These are phyloP conservation scores for Misgurnus anguillicaudatus DNA, from an alignment of 2,113 vertebrate genomes.

Conservation along the genomic window DNA sequence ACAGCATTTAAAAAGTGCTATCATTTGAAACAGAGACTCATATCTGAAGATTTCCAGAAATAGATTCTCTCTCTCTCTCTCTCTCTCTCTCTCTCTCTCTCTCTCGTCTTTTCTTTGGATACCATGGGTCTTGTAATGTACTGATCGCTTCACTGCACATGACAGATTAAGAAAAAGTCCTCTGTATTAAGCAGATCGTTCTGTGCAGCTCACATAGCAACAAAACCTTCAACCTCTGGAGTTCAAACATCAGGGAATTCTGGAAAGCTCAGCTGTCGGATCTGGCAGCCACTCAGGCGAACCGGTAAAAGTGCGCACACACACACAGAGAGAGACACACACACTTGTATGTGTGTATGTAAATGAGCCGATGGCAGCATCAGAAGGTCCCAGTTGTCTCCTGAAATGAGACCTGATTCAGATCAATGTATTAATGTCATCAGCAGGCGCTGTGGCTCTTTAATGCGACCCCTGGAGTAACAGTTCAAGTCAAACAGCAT, in stretches of 20 bases:
- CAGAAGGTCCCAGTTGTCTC: slow-evolving; percentile 64
- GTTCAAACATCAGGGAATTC: slow-evolving; percentile 59
- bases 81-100: not conserved
- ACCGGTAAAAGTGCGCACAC: not conserved
- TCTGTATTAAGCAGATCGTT: slow-evolving; percentile 43
- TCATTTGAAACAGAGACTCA: too few species aligned
- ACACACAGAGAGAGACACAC: slow-evolving; percentile 5
- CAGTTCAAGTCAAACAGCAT: slow-evolving; percentile 74
- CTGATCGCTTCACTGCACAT: slow-evolving; percentile 24
- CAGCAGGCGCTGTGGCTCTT: slow-evolving; percentile 72
- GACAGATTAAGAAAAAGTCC: slow-evolving; percentile 19
- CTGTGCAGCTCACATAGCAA: slow-evolving; percentile 64
- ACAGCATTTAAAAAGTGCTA: too few species aligned
- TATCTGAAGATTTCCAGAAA: too few species aligned
- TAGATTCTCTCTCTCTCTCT: too few species aligned
- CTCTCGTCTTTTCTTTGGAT: not conserved
- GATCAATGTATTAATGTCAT: slow-evolving; percentile 80
- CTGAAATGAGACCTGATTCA: slow-evolving; percentile 76
- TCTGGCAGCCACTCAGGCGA: slow-evolving; percentile 65
- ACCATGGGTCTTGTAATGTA: slow-evolving; percentile 6
- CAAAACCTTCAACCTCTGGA: slow-evolving; percentile 63
- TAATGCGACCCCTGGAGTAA: slow-evolving; percentile 73
- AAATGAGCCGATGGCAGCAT: slow-evolving; percentile 58
- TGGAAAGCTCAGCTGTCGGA: slow-evolving; percentile 68
- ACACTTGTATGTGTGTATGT: slow-evolving; percentile 28